Evolutionary conservation across 2,797 vertebrate species (phyloP), one percentile per base, ranked within the genome.

Genomic region (Molossus molossus): DNA sequence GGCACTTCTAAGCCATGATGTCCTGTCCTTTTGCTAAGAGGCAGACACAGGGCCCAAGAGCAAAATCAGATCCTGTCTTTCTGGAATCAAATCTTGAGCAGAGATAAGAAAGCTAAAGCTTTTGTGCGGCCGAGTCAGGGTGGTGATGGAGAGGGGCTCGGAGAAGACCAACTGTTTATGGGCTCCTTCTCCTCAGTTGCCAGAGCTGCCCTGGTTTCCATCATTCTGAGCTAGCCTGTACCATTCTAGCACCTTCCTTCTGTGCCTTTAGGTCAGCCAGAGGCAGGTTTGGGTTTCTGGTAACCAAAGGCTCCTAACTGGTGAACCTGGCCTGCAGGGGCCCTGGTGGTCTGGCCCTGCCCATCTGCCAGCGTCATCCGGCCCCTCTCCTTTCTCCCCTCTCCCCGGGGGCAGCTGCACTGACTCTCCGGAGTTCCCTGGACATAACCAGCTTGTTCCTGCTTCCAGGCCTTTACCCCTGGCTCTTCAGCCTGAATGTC

Each of bases 41-140:
- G 82, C 37, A 64, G 79, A 86, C 50, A 27, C 13, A 62, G 77
- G 45, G 37, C 6, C 9, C 18, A 77, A 45, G 69, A 45, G 69
- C 86, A 81, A 73, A 83, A 23, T 65, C 33, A 62, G 55, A 37
- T 10, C 21, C 14, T 23, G 5, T 76, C 25, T 48, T 77, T 90
- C 57, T 50, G 75, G 57, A 81, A 86, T 90, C 50, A 87, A 17
- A 73, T 76, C 40, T 87, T 77, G 64, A 90, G 23, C 86, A 94
- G 69, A 60, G 23, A 72, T 9, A 73, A 87, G 48, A 62, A 86
- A 27, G 45, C 2, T 15, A 84, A 58, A 29, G 27, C 2, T 55
- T 87, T 65, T 80, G 20, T 29, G 13, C 2, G 18, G 27, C 1
- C 2, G 11, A 57, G 9, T 29, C 10, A 6, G 17, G 29, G 72